Percentiles rank a stretch among this genome's conserved stretches.
Evolutionary conservation across 1,140 invertebrate species (phyloP).

Genomic region (Drosophila setifemur): DNA sequence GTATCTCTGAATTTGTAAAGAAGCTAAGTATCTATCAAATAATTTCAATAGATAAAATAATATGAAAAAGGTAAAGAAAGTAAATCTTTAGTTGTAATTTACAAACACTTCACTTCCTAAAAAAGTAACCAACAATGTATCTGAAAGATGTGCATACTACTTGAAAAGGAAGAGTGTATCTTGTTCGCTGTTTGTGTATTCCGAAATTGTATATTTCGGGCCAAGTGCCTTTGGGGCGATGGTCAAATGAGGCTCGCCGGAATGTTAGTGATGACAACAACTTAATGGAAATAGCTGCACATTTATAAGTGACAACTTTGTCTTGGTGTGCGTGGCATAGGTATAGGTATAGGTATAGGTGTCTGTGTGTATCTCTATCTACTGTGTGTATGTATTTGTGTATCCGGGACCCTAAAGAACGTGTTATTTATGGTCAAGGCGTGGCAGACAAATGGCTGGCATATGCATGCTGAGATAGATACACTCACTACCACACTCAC

Average conservation of each 20-base stretch:
- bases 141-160: too few species aligned
- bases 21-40: too few species aligned
- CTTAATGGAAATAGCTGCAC: slow-evolving; percentile 79
- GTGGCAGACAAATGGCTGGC: slow-evolving; percentile 77
- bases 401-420: slow-evolving; percentile 51
- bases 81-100: too few species aligned
- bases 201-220: slow-evolving; percentile 25
- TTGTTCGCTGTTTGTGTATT: background rate
- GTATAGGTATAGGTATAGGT: too few species aligned
- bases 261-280: slow-evolving; percentile 79
- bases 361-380: slow-evolving; percentile 1
- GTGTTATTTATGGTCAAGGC: slow-evolving; percentile 75
- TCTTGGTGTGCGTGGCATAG: slow-evolving; percentile 11
- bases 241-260: slow-evolving; percentile 56
- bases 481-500: slow-evolving; percentile 8
- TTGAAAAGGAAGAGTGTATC: background rate
- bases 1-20: too few species aligned
- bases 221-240: slow-evolving; percentile 44
- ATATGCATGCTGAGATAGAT: slow-evolving; percentile 64
- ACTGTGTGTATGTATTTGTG: slow-evolving; percentile 8
- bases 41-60: too few species aligned
- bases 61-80: too few species aligned
- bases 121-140: too few species aligned
- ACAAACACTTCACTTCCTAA: too few species aligned
- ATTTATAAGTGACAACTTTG: slow-evolving; percentile 79